These are phyloP conservation scores for Cyrtorhinus lividipennis DNA, from an alignment of 1,140 invertebrate genomes.

Conservation along the genomic window DNA sequence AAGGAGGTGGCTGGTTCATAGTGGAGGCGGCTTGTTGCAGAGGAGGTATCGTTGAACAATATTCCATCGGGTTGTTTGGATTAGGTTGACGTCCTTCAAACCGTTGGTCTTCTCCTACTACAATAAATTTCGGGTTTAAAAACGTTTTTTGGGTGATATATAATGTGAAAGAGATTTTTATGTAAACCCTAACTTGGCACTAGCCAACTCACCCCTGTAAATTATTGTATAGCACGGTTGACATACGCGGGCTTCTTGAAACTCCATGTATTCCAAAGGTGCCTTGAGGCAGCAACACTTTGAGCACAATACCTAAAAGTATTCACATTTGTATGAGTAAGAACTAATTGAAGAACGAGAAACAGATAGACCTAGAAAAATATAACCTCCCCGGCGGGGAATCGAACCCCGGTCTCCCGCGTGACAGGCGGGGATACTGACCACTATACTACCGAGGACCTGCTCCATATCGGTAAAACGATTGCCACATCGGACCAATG, in stretches of 20 bases:
- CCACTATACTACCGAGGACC: slow-evolving; percentile 26
- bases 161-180: too few relatives aligned
- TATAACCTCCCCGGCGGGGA: slow-evolving; percentile 26
- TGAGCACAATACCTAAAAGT: slow-evolving; percentile 57
- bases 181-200: too few relatives aligned
- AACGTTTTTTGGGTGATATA: too few relatives aligned
- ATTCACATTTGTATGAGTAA: too few relatives aligned
- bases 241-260: slow-evolving; percentile 47
- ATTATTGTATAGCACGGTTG: slow-evolving; percentile 28
- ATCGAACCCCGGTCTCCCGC: slow-evolving; percentile 28
- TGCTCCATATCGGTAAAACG: too few relatives aligned
- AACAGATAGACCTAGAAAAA: slow-evolving; percentile 22
- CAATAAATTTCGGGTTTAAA: not conserved
- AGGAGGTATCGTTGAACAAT: slow-evolving; percentile 74
- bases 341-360: slow-evolving; percentile 29
- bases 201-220: too few relatives aligned
- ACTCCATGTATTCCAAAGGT: slow-evolving; percentile 52
- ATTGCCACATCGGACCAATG: too few relatives aligned
- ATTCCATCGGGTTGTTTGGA: slow-evolving; percentile 81
- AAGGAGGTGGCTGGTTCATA: slow-evolving; percentile 41
- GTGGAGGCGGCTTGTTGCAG: slow-evolving; percentile 49
- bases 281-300: slow-evolving; percentile 64
- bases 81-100: slow-evolving; percentile 39
- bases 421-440: slow-evolving; percentile 28
- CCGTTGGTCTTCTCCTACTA: not conserved